Evolutionary conservation across 2,113 vertebrate genomes (phyloP).

Genomic region (Orycteropus afer): DNA sequence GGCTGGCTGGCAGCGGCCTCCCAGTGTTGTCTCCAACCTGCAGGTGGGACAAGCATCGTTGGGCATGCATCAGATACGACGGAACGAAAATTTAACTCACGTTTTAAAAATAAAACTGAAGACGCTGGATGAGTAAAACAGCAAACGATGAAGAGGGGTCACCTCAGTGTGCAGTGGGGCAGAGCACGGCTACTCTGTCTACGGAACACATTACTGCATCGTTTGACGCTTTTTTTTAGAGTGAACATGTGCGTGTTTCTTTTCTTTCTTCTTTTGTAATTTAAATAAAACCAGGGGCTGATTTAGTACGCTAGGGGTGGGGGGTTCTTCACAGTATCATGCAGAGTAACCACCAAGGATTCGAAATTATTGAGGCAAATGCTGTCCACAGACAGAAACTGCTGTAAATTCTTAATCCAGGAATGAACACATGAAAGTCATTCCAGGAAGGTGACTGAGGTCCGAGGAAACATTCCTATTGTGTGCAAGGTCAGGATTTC

Average conservation of each 20-base stretch:
- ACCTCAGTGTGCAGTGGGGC: background rate
- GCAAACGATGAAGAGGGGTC: background rate
- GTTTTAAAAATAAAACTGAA: conserved; percentile 3
- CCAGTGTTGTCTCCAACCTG: background rate
- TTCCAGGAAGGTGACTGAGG: background rate
- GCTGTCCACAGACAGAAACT: background rate
- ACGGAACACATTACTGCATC: conserved; percentile 4
- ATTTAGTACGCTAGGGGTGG: background rate
- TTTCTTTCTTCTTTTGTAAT: background rate
- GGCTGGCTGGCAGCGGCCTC: background rate
- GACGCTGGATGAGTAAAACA: background rate
- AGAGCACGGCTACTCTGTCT: background rate
- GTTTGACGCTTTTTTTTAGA: conserved; percentile 2
- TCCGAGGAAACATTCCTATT: conserved; percentile 27
- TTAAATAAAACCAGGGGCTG: conserved; percentile 8
- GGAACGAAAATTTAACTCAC: background rate
- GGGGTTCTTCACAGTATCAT: background rate
- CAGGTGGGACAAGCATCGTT: background rate
- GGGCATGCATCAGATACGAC: background rate
- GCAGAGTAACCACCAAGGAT: background rate
- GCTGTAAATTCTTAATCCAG: background rate
- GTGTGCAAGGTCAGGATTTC: conserved; percentile 33
- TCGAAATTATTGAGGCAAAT: conserved; percentile 12
- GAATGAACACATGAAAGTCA: conserved; percentile 24
- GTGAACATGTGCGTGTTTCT: background rate